These are phyloP conservation scores for Ifrita kowaldi DNA, from an alignment of 2,113 vertebrate genomes.

Conservation along the genomic window DNA sequence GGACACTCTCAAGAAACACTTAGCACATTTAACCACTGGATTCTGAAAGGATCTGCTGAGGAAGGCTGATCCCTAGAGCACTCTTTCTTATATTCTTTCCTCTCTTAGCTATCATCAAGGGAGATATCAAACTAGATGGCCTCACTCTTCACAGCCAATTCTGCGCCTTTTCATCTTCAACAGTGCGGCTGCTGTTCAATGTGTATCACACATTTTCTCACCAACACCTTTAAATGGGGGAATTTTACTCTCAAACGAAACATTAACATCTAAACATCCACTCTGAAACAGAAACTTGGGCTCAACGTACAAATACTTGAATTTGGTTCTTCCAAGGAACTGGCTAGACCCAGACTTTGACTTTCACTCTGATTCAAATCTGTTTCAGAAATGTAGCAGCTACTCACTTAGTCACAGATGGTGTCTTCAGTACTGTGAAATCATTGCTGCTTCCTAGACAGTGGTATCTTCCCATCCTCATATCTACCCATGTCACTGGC, in stretches of 20 bases:
- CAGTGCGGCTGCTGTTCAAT: rapidly evolving
- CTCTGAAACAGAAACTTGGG: neutral
- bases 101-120: neutral
- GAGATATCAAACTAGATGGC: neutral
- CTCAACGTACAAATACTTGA: neutral
- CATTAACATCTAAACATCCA: neutral
- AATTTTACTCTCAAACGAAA: neutral
- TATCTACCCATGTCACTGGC: neutral
- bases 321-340: neutral
- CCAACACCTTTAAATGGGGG: neutral
- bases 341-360: neutral
- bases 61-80: neutral
- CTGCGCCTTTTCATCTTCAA: neutral
- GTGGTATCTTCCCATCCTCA: neutral
- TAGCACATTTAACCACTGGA: neutral
- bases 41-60: neutral
- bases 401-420: neutral
- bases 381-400: neutral
- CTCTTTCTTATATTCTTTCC: neutral
- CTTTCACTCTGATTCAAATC: neutral
- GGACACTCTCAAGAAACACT: neutral
- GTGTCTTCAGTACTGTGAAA: neutral
- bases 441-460: neutral
- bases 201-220: neutral
- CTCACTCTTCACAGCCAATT: neutral